Conservation (phyloP, 23 tunicate species). For the Oikopleura dioica region DNA sequence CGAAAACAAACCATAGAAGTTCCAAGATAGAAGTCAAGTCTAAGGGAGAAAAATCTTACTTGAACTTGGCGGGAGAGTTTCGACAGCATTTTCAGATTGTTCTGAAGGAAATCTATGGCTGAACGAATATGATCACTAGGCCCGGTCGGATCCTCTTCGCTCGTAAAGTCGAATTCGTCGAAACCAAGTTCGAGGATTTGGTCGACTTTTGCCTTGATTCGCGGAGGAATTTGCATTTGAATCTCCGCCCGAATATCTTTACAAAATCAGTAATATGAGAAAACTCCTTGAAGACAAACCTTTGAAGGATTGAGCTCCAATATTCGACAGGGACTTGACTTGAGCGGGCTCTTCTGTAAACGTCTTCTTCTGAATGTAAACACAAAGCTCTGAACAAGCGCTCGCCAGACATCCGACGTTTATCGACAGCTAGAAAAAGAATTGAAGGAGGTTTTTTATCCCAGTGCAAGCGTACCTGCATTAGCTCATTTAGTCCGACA, state of each 20-base stretch:
- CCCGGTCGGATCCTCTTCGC: background rate
- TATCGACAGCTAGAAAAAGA: constrained; percentile 1
- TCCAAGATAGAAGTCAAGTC: too few relatives aligned
- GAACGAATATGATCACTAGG: background rate
- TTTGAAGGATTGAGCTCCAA: background rate
- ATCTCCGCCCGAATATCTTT: constrained; percentile 9
- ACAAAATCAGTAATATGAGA: too few relatives aligned
- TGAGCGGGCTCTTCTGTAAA: background rate
- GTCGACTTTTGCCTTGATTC: background rate
- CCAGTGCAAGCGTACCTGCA: background rate
- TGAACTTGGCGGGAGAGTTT: background rate
- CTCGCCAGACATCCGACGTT: background rate
- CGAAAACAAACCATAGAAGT: too few relatives aligned
- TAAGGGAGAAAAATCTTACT: too few relatives aligned
- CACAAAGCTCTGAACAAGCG: background rate
- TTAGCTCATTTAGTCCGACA: background rate
- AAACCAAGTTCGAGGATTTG: background rate
- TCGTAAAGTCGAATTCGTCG: background rate
- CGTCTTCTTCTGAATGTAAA: background rate
- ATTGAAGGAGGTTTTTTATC: background rate
- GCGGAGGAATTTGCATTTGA: constrained; percentile 7
- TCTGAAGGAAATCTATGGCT: background rate
- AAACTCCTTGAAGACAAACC: too few relatives aligned
- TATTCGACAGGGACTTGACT: background rate
- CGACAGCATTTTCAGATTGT: constrained; percentile 8